Percentiles rank a stretch among this genome's conserved stretches.
Evolutionary conservation across 2,797 vertebrate species (phyloP).

Genomic region (Propithecus deckenii): DNA sequence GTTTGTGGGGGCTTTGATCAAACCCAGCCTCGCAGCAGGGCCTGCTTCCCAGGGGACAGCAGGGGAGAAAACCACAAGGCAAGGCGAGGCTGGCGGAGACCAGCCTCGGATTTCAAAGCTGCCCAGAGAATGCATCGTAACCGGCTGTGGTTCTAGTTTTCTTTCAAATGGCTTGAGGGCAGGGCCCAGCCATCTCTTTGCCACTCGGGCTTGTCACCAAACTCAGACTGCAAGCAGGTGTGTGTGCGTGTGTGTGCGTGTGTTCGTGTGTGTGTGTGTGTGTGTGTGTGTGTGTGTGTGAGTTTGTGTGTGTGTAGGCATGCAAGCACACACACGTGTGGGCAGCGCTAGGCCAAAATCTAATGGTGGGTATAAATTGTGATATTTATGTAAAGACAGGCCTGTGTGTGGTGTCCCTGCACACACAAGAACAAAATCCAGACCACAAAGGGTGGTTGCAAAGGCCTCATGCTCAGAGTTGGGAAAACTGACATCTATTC

Average conservation of each 20-base stretch:
- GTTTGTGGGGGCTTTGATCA: slow-evolving; percentile 72
- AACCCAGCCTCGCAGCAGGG: neutral
- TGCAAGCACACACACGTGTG: too few species aligned
- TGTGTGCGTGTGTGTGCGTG: neutral
- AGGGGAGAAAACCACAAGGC: neutral
- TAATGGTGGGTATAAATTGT: neutral
- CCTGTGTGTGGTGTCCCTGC: neutral
- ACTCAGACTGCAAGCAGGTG: slow-evolving; percentile 5
- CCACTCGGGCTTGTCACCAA: neutral
- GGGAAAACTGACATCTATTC: neutral
- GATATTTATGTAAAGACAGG: neutral
- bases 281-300: neutral
- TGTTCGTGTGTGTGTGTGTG: neutral
- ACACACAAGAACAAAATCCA: neutral
- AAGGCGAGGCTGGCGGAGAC: neutral
- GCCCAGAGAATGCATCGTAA: neutral
- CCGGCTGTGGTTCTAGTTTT: neutral
- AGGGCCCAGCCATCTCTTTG: neutral
- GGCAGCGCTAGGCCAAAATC: neutral
- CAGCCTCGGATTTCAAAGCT: slow-evolving; percentile 67
- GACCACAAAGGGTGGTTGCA: neutral
- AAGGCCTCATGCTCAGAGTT: neutral
- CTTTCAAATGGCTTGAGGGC: slow-evolving; percentile 7
- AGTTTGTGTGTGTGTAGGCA: neutral
- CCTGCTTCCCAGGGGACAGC: neutral